These are phyloP conservation scores for Chaetodon trifascialis DNA, from an alignment of 2,113 vertebrate species.

Conservation along the genomic window DNA sequence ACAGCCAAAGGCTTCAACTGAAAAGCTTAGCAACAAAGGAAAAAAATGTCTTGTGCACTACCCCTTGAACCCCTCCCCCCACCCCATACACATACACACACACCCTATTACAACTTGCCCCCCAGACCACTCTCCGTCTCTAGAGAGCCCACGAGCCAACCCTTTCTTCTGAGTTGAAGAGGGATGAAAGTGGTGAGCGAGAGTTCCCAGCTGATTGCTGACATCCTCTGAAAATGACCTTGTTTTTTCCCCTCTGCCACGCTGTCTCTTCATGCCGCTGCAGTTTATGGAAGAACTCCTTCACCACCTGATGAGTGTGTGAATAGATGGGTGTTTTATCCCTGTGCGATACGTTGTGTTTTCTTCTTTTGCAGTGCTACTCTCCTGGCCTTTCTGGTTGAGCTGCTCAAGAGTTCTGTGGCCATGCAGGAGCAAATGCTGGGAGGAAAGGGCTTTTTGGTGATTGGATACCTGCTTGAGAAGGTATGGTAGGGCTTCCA, in stretches of 20 bases:
- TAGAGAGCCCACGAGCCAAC: not conserved
- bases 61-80: not conserved
- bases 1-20: slow-evolving; percentile 60
- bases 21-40: slow-evolving; percentile 55
- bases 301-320: slow-evolving; percentile 10
- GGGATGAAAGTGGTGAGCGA: slow-evolving; percentile 50
- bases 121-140: slow-evolving; percentile 25
- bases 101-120: slow-evolving; percentile 19
- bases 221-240: slow-evolving; percentile 70
- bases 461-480: slow-evolving; percentile 97
- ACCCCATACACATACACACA: slow-evolving; percentile 20
- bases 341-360: not conserved
- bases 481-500: slow-evolving; percentile 84
- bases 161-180: slow-evolving; percentile 39
- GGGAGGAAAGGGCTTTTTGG: slow-evolving; percentile 96
- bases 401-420: slow-evolving; percentile 96
- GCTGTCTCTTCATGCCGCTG: slow-evolving; percentile 14
- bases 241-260: slow-evolving; percentile 15
- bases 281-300: slow-evolving; percentile 23
- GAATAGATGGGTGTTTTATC: slow-evolving; percentile 28
- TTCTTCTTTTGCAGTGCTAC: slow-evolving; percentile 88
- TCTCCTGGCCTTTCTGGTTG: slow-evolving; percentile 94
- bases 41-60: slow-evolving; percentile 24
- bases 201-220: slow-evolving; percentile 62
- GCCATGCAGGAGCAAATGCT: slow-evolving; percentile 99